These are phyloP conservation scores for Diorhabda elongata DNA, from an alignment of 1,140 invertebrate species.

Conservation along the genomic window DNA sequence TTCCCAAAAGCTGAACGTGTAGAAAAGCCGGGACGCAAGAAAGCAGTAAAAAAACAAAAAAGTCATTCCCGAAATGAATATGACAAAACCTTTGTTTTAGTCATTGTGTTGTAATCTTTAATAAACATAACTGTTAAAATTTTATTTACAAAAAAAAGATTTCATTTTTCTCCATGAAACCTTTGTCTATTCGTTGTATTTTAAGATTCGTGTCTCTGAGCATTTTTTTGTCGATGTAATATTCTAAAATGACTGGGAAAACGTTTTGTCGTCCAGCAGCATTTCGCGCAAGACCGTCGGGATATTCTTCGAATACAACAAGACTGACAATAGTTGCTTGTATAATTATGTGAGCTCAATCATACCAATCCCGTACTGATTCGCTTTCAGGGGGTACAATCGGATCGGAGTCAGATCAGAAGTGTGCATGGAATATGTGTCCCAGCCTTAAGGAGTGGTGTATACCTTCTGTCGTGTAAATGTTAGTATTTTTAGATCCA, in stretches of 20 bases:
- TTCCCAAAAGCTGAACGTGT: conserved; percentile 25
- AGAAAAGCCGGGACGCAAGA: conserved; percentile 21
- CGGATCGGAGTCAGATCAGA: too few relatives aligned
- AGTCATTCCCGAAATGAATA: too few relatives aligned
- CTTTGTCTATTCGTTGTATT: conserved; percentile 26
- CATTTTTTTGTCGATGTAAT: conserved; percentile 5
- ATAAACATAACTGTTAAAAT: too few relatives aligned
- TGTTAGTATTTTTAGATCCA: too few relatives aligned
- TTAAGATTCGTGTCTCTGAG: conserved; percentile 9
- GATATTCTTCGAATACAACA: conserved; percentile 5
- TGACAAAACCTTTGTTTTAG: too few relatives aligned
- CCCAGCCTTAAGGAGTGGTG: not conserved
- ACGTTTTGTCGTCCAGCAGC: conserved; percentile 1
- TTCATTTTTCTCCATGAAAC: conserved; percentile 24
- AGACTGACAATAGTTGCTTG: not conserved
- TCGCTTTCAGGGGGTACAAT: too few relatives aligned
- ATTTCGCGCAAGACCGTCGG: conserved; percentile 17
- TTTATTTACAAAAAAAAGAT: not conserved
- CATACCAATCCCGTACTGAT: too few relatives aligned
- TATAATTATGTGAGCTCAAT: too few relatives aligned
- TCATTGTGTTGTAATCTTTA: too few relatives aligned
- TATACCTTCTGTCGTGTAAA: not conserved
- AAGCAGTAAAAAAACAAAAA: too few relatives aligned
- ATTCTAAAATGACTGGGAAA: conserved; percentile 8
- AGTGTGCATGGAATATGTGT: too few relatives aligned